Percentiles rank a stretch among this genome's conserved stretches.
Conservation (phyloP, 2,888 invertebrate species). For the Druceiella hillmani region DNA sequence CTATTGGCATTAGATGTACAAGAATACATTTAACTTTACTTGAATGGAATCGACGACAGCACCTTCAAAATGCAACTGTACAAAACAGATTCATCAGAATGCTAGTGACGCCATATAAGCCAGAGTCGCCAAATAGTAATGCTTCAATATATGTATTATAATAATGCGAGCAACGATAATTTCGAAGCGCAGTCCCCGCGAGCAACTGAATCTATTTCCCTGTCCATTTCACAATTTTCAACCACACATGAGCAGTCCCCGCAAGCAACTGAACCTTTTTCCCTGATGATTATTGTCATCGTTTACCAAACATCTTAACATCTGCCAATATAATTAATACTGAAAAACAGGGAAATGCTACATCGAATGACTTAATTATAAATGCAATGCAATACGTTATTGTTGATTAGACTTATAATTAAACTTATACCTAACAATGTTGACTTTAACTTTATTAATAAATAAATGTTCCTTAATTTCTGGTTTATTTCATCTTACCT, state of each 20-base stretch:
- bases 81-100: conserved; percentile 19
- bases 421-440: conserved; percentile 12
- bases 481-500: conserved; percentile 21
- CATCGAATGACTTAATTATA: conserved; percentile 19
- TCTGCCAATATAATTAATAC: conserved; percentile 16
- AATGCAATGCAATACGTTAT: conserved; percentile 17
- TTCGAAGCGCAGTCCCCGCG: conserved; percentile 17
- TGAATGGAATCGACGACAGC: conserved; percentile 22
- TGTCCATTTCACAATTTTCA: conserved; percentile 11
- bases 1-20: conserved; percentile 23
- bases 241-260: conserved; percentile 3
- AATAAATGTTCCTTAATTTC: conserved; percentile 14
- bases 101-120: conserved; percentile 19
- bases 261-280: not conserved
- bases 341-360: conserved; percentile 15
- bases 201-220: conserved; percentile 10
- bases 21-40: conserved; percentile 24
- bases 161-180: conserved; percentile 22
- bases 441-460: conserved; percentile 13
- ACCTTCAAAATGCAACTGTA: conserved; percentile 19
- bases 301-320: conserved; percentile 13
- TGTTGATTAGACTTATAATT: conserved; percentile 15
- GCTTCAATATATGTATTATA: conserved; percentile 18
- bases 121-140: conserved; percentile 19
- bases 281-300: not conserved